Evolutionary conservation across 2,888 invertebrate species (phyloP).

Genomic region (Ganaspis brasiliensis): DNA sequence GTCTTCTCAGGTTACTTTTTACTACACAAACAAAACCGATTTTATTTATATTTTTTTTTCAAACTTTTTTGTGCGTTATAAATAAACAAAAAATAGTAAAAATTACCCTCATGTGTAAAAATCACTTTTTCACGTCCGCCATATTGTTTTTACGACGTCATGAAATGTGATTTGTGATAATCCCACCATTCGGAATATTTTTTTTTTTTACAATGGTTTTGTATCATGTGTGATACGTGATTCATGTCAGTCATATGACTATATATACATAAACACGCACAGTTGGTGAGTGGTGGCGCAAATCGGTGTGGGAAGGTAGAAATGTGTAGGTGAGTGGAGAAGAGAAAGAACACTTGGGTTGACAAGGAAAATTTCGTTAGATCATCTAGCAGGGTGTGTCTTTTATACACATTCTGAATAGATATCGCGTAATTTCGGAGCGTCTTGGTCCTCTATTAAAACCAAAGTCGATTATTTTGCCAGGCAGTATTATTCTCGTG

Average conservation of each 20-base stretch:
- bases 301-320: conserved; percentile 28
- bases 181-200: background rate
- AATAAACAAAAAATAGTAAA: too few species aligned
- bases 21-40: too few species aligned
- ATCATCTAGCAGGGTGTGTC: conserved; percentile 43
- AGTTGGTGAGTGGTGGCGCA: background rate
- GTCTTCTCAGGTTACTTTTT: too few species aligned
- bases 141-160: too few species aligned
- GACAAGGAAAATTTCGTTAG: conserved; percentile 41
- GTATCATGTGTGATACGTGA: conserved; percentile 13
- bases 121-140: too few species aligned
- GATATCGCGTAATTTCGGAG: conserved; percentile 37
- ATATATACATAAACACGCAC: background rate
- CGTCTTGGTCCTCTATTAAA: conserved; percentile 38
- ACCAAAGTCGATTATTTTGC: conserved; percentile 38
- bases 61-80: too few species aligned
- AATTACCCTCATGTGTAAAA: too few species aligned
- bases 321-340: conserved; percentile 12
- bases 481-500: conserved; percentile 57
- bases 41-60: too few species aligned
- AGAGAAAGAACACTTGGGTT: conserved; percentile 37
- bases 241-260: background rate
- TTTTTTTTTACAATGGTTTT: background rate
- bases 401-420: conserved; percentile 39
- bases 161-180: background rate